Evolutionary conservation across 1,140 invertebrate genomes (phyloP), one percentile per base, ranked within the genome.

Genomic region (Drosophila willistoni): DNA sequence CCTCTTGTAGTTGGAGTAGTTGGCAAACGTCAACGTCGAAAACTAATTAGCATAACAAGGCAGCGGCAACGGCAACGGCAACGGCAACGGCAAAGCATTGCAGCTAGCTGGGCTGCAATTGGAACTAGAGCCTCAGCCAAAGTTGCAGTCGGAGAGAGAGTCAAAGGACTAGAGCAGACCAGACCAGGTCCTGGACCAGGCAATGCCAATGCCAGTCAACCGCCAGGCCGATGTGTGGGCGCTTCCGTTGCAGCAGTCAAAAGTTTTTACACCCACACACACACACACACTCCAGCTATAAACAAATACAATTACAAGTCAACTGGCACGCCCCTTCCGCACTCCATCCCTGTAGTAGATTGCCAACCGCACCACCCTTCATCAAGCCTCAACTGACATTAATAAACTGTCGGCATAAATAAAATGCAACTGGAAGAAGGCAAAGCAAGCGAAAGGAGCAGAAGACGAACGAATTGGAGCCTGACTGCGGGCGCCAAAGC

Each of bases 1-100:
- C 3, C 44, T 51, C 17, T 39, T 22, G 44, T 51, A 51, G 44
- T 51, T 51, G 44, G 17, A 51, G 44, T 51, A 65, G 76, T 71
- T 89, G 84, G 84, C 83, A 87, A 87, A 87, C 83, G 83, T 87
- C 84, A 87, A 83, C 84, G 83, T 87, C 84, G 83, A 89, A 89
- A 87, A 87, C 84, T 87, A 87, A 87, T 87, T 87, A 87, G 84
- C 83, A 87, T 87, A 87, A 87, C 84, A 89, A 87, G 77, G 44
- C 44, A 51, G 44, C 44, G 44, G 73, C 71, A 64, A 56, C 76
- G 70, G 79, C 77, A 73, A 79, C 25, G 77, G 44, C 44, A 47
- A 17, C 44, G 17, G 73, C 71, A 64, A 64, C 76, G 70, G 79
- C 77, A 73, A 79, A 76, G 77, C 77, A 59, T 62, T 25, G 63